These are phyloP conservation scores for Tetrax tetrax DNA, from an alignment of 2,113 vertebrate genomes.

Conservation along the genomic window DNA sequence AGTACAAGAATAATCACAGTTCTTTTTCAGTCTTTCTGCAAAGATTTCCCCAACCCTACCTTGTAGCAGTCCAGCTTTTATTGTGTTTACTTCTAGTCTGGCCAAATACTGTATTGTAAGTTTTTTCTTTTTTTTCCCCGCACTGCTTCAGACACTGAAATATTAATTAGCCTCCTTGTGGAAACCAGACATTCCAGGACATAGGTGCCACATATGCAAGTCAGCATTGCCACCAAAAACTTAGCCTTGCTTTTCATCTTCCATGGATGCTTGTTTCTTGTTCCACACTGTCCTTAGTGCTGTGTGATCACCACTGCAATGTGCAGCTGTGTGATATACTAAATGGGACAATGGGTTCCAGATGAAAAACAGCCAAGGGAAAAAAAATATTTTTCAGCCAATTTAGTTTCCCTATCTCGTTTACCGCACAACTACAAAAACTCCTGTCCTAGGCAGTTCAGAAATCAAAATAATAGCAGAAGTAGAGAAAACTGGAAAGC, in stretches of 20 bases:
- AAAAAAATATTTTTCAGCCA: neutral
- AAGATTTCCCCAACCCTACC: neutral
- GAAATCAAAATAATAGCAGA: neutral
- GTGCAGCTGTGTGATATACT: neutral
- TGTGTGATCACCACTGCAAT: neutral
- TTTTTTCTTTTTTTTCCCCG: neutral
- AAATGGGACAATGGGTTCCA: neutral
- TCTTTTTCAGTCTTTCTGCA: neutral
- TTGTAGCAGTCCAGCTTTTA: neutral
- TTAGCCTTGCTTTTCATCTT: neutral
- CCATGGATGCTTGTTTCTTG: neutral
- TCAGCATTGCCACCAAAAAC: neutral
- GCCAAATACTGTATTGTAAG: neutral
- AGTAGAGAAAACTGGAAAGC: neutral
- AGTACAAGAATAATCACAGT: neutral
- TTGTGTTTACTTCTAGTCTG: neutral
- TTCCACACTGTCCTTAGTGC: neutral
- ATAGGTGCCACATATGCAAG: neutral
- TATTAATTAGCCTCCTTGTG: neutral
- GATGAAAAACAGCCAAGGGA: neutral
- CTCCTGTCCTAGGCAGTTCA: neutral
- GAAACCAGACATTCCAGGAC: neutral
- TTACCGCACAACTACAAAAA: neutral
- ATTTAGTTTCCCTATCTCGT: neutral
- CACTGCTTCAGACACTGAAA: neutral